Percentiles rank a stretch among this genome's conserved stretches.
Conservation (phyloP, 2,797 vertebrate genomes). For the Distichodus sexfasciatus region DNA sequence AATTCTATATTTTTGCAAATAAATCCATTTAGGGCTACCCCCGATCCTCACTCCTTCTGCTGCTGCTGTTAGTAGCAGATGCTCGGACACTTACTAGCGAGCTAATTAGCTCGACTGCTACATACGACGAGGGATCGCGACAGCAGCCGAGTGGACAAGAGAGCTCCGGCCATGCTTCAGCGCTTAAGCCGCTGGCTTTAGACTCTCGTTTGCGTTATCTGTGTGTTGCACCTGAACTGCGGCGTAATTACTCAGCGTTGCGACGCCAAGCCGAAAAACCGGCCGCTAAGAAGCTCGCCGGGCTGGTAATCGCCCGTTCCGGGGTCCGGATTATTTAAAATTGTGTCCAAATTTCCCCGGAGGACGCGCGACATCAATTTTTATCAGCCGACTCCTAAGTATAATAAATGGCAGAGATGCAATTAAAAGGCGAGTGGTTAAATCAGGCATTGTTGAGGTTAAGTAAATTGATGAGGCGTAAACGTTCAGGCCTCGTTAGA, state of each 20-base stretch:
- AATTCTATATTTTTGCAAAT: too few species aligned
- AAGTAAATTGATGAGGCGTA: slow-evolving; percentile 70
- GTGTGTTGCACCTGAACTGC: slow-evolving; percentile 4
- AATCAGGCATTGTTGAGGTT: slow-evolving; percentile 70
- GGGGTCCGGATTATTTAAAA: slow-evolving; percentile 19
- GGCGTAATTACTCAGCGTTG: slow-evolving; percentile 19
- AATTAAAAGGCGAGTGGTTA: slow-evolving; percentile 69
- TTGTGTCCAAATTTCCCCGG: not conserved
- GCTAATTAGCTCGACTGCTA: slow-evolving; percentile 65
- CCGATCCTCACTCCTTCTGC: slow-evolving; percentile 63
- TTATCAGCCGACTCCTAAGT: slow-evolving; percentile 31
- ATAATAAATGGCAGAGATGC: slow-evolving; percentile 56
- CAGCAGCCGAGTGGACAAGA: slow-evolving; percentile 40
- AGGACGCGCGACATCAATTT: slow-evolving; percentile 13
- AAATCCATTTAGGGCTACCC: too few species aligned
- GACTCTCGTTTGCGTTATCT: not conserved
- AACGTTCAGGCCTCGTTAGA: slow-evolving; percentile 66
- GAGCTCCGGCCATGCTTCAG: not conserved
- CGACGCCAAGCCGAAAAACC: not conserved
- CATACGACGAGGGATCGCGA: slow-evolving; percentile 61
- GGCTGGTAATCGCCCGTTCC: slow-evolving; percentile 16
- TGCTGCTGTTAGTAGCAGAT: slow-evolving; percentile 59
- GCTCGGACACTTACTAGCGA: slow-evolving; percentile 64
- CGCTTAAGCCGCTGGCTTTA: not conserved
- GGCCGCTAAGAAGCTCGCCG: not conserved